Evolutionary conservation across 2,888 invertebrate species (phyloP).

Genomic region (Megastigmus dorsalis): DNA sequence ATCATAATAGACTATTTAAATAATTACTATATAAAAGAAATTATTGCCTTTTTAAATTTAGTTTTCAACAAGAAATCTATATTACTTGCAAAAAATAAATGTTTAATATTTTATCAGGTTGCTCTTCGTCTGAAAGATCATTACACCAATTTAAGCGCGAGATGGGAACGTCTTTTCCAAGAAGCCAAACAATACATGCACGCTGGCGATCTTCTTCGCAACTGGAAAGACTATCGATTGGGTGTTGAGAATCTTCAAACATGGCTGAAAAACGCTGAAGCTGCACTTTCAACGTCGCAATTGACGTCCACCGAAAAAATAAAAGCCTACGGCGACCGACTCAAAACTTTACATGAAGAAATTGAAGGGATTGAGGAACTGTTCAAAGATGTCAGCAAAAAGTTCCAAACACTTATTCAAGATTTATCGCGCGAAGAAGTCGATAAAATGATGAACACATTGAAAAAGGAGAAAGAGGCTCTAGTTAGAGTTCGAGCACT

Average conservation of each 20-base stretch:
- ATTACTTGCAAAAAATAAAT: too few relatives aligned
- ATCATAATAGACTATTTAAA: neutral
- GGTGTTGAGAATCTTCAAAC: slow-evolving; percentile 84
- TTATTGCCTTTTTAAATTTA: neutral
- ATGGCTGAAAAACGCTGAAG: slow-evolving; percentile 89
- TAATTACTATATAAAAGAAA: neutral
- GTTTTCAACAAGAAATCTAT: too few relatives aligned
- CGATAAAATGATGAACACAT: slow-evolving; percentile 89
- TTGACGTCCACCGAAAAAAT: slow-evolving; percentile 86
- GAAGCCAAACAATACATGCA: slow-evolving; percentile 92
- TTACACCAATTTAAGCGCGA: slow-evolving; percentile 82
- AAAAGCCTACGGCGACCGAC: slow-evolving; percentile 85
- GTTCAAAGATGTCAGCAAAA: slow-evolving; percentile 93
- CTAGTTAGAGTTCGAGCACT: slow-evolving; percentile 88
- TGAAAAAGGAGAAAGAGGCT: slow-evolving; percentile 92
- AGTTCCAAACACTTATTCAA: slow-evolving; percentile 92
- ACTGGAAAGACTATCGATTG: slow-evolving; percentile 85
- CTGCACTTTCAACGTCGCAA: slow-evolving; percentile 81
- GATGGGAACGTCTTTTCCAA: slow-evolving; percentile 90
- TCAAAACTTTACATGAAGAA: slow-evolving; percentile 86
- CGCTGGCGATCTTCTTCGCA: slow-evolving; percentile 89
- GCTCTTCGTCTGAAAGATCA: slow-evolving; percentile 86
- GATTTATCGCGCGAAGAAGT: slow-evolving; percentile 93
- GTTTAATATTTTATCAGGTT: slow-evolving; percentile 73
- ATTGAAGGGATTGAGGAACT: slow-evolving; percentile 91